Percentiles rank a stretch among this genome's conserved stretches.
phyloP scores from a whole-genome alignment of 37 sponge, comb jelly and placozoan genomes.

The Sycon ciliatum region DNA sequence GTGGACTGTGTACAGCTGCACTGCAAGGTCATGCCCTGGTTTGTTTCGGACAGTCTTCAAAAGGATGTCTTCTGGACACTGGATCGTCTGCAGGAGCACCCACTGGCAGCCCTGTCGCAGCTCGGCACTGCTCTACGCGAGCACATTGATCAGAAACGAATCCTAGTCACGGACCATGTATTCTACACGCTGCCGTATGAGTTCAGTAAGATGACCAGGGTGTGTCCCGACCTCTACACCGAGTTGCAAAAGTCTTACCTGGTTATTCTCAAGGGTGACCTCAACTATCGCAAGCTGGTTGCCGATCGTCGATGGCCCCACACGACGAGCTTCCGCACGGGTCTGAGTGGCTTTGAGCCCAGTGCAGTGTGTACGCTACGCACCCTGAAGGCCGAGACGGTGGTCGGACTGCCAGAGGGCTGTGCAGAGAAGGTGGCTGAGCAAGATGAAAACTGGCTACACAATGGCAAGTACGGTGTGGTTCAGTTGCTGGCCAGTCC shows the following conservation, averaged over 20 bases:
- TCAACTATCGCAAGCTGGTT: conserved; percentile 94
- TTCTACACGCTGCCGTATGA: conserved; percentile 90
- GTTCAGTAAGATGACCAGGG: conserved; percentile 67
- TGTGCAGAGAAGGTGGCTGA: conserved; percentile 48
- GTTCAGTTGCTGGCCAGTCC: too few species aligned
- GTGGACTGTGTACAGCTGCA: conserved; percentile 63
- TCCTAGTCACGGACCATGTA: conserved; percentile 49
- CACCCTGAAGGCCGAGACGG: conserved; percentile 91
- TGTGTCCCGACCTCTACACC: conserved; percentile 71
- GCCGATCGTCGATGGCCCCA: conserved; percentile 89
- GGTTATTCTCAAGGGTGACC: conserved; percentile 90
- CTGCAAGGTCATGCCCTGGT: conserved; percentile 91
- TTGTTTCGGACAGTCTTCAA: conserved; percentile 84
- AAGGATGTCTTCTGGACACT: conserved; percentile 70
- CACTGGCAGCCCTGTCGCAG: conserved; percentile 14
- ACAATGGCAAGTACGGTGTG: conserved; percentile 73
- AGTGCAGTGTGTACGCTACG: conserved; percentile 74
- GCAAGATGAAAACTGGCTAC: conserved; percentile 73
- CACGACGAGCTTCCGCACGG: conserved; percentile 52
- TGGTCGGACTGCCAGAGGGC: conserved; percentile 65
- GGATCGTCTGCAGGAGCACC: conserved; percentile 36
- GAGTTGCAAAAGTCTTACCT: conserved; percentile 49
- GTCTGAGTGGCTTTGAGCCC: conserved; percentile 77
- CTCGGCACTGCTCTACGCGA: conserved; percentile 56
- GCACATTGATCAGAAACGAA: conserved; percentile 36